Evolutionary conservation across 2,113 vertebrate species (phyloP).

Genomic region (Rynchops niger): DNA sequence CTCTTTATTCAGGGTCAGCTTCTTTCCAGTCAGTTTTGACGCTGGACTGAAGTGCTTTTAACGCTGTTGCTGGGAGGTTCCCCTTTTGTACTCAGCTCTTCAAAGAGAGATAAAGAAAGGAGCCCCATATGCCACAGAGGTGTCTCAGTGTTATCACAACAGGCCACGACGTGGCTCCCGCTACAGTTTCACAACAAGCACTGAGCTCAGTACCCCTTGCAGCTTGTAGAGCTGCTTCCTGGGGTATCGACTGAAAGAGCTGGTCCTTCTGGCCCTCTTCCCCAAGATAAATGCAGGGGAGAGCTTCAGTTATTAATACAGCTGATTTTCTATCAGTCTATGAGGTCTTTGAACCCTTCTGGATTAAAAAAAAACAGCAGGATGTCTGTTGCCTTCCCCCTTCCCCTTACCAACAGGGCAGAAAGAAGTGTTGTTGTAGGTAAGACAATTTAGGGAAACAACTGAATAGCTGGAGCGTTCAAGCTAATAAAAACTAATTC

Average conservation of each 20-base stretch:
- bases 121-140: not conserved
- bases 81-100: not conserved
- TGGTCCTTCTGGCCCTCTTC: not conserved
- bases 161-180: accelerated
- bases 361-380: not conserved
- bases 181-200: not conserved
- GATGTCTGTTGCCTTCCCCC: not conserved
- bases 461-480: not conserved
- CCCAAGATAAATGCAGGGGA: not conserved
- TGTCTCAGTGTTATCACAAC: not conserved
- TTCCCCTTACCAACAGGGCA: not conserved
- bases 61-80: not conserved
- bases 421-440: not conserved
- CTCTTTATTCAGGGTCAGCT: not conserved
- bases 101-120: not conserved
- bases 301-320: not conserved
- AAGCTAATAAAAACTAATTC: not conserved
- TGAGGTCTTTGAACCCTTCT: not conserved
- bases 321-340: not conserved
- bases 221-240: not conserved
- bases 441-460: not conserved
- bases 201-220: not conserved
- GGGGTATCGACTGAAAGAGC: not conserved
- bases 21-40: not conserved
- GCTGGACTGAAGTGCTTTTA: not conserved